Percentiles rank a stretch among this genome's conserved stretches.
phyloP scores from a whole-genome alignment of 2,888 invertebrate genomes.

The Tenodera sinensis region DNA sequence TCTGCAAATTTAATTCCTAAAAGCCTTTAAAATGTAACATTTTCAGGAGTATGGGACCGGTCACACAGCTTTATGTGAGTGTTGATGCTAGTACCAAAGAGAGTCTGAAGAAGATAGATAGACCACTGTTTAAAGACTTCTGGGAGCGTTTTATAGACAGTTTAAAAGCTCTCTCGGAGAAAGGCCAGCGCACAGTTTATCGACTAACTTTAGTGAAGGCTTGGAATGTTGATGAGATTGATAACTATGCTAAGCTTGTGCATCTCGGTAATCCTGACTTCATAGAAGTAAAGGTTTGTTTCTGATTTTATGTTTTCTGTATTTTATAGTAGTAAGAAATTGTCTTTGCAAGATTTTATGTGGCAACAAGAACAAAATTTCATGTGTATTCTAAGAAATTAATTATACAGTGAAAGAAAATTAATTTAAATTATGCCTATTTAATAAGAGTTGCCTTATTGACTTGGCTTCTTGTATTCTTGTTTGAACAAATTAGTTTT shows the following conservation, averaged over 20 bases:
- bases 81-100: conserved; percentile 56
- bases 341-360: not conserved
- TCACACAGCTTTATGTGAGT: conserved; percentile 57
- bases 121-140: conserved; percentile 55
- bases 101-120: conserved; percentile 54
- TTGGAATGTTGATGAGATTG: conserved; percentile 54
- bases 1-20: no score
- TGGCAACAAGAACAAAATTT: not conserved
- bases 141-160: conserved; percentile 55
- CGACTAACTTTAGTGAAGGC: conserved; percentile 55
- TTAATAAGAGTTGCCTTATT: no score
- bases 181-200: conserved; percentile 56
- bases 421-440: not conserved
- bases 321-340: not conserved
- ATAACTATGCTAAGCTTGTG: conserved; percentile 52
- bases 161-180: conserved; percentile 49
- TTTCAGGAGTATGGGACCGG: conserved; percentile 44
- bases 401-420: not conserved
- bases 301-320: no score
- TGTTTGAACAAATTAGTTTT: no score
- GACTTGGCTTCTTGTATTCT: no score
- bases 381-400: not conserved
- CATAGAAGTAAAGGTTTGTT: conserved; percentile 54
- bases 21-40: not conserved
- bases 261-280: conserved; percentile 53